Evolutionary conservation across 2,888 invertebrate species (phyloP), one percentile per base, ranked within the genome.

Genomic region (Cylindroiulus punctatus): DNA sequence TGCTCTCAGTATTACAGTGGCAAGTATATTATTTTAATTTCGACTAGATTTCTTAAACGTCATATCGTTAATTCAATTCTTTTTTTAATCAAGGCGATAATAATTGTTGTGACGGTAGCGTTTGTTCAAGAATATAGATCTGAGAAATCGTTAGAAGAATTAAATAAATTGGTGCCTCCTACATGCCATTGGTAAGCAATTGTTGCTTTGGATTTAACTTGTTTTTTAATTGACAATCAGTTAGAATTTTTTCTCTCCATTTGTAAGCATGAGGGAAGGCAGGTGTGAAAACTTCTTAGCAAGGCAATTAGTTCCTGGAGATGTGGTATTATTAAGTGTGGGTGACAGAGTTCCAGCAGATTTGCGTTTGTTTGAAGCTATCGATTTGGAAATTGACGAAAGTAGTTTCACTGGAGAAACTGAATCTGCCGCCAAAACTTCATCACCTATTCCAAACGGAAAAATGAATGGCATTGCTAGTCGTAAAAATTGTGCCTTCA

Each of bases 331-430:
- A 89, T 92, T 99, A 85, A 95, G 95, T 91, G 95, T 98, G 57
- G 99, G 99, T 17, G 99, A 99, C 91, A 93, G 98, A 86, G 97
- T 99, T 81, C 99, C 99, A 8, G 99, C 99, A 0, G 99, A 99
- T 92, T 92, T 99, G 52, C 93, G 99, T 52, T 93, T 99, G n/a
- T 96, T 96, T 91, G 98, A 98, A 91, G 94, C 97, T 0, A 94
- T 95, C 19, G 98, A 98, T 92, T 92, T 99, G 88, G 95, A 96
- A 4, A 95, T 99, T 84, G 99, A 99, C 91, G 99, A 99, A 92
- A 98, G 98, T 85, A 98, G 98, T 88, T 98, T 99, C 91, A 99
- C 99, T 0, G 99, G 99, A 5, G 99, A 99, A 92, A 98, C 98
- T 0, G 97, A 98, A 90, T 98, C 99, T 22, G 95, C 96, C 0